A percentile compares a stretch with the other conserved stretches of the same genome.
Evolutionary conservation across 2,113 vertebrate genomes (phyloP).

Genomic region (Xenopus tropicalis): DNA sequence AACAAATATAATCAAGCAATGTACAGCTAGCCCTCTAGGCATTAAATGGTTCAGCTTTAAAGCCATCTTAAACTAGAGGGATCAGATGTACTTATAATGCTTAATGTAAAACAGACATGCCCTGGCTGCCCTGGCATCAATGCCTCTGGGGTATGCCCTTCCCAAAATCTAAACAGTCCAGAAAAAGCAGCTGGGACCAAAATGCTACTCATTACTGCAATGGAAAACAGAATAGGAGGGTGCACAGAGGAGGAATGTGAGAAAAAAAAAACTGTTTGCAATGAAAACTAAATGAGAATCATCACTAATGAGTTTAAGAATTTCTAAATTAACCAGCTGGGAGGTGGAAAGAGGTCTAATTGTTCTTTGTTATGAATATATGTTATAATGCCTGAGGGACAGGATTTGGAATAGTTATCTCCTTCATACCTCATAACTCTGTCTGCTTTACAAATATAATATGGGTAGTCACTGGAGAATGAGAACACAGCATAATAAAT

Average conservation of each 20-base stretch:
- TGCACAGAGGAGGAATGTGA: slow-evolving; percentile 1
- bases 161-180: slow-evolving; percentile 26
- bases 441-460: too few species aligned
- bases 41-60: slow-evolving; percentile 17
- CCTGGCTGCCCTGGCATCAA: slow-evolving; percentile 25
- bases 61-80: slow-evolving; percentile 4
- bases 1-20: neutral
- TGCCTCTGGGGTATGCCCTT: slow-evolving; percentile 23
- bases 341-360: slow-evolving; percentile 16
- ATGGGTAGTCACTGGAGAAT: too few species aligned
- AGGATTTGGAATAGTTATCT: slow-evolving; percentile 1
- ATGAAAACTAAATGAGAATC: neutral
- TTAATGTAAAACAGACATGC: slow-evolving; percentile 36
- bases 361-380: slow-evolving; percentile 23
- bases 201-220: slow-evolving; percentile 28
- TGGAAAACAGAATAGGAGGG: slow-evolving; percentile 33
- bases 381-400: slow-evolving; percentile 5
- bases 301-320: slow-evolving; percentile 26
- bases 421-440: neutral
- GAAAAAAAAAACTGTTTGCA: neutral
- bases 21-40: neutral
- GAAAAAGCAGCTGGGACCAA: slow-evolving; percentile 23
- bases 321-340: slow-evolving; percentile 33
- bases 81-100: slow-evolving; percentile 34
- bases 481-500: too few species aligned